Conservation (phyloP, 2,797 vertebrate genomes). For the Chaetodon trifasciatus region DNA sequence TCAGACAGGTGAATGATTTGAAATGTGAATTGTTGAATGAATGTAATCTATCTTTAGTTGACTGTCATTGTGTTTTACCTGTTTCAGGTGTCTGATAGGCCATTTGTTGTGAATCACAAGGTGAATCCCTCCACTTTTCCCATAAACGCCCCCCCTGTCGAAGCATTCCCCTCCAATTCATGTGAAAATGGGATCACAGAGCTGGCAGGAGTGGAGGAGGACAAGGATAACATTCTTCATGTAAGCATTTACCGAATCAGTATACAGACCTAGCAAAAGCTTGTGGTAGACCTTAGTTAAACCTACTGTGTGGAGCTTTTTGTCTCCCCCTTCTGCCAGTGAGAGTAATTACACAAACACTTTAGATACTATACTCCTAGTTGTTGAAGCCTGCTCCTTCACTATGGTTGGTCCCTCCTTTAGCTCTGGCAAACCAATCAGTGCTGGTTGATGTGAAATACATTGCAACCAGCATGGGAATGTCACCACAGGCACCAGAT, state of each 20-base stretch:
- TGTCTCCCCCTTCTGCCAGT: too few relatives aligned
- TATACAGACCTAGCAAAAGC: neutral
- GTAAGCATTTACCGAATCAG: constrained; percentile 16
- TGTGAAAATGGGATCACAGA: constrained; percentile 7
- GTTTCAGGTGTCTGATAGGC: constrained; percentile 58
- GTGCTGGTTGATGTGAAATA: too few relatives aligned
- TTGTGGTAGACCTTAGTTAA: neutral
- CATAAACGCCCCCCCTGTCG: neutral
- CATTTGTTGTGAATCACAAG: constrained; percentile 66
- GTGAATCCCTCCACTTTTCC: constrained; percentile 24
- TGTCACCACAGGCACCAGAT: too few relatives aligned
- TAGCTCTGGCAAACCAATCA: too few relatives aligned
- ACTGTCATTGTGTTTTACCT: constrained; percentile 5
- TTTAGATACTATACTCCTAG: too few relatives aligned
- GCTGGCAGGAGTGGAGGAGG: constrained; percentile 11
- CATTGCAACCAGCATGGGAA: too few relatives aligned
- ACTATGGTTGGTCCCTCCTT: too few relatives aligned
- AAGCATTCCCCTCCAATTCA: neutral
- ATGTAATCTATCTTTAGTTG: neutral
- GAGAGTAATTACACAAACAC: too few relatives aligned
- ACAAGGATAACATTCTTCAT: neutral
- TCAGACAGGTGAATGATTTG: neutral
- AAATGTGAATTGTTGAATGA: neutral
- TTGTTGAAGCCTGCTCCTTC: too few relatives aligned
- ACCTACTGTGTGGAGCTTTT: too few relatives aligned